A percentile compares a stretch with the other conserved stretches of the same genome.
Evolutionary conservation across 2,888 invertebrate genomes (phyloP).

Genomic region (Nyleta sp.): DNA sequence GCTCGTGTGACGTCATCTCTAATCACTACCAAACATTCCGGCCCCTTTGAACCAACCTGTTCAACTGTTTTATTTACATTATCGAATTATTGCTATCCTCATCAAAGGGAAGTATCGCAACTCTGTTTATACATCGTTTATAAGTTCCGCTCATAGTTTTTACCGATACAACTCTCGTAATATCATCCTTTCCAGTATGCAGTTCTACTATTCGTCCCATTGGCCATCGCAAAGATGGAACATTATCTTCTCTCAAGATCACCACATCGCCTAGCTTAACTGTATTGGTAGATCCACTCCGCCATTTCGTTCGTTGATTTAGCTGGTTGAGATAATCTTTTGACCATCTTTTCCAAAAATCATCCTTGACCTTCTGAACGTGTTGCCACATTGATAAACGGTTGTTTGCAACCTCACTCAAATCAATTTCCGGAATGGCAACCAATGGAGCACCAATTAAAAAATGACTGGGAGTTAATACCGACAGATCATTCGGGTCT

Average conservation of each 20-base stretch:
- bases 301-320: constrained; percentile 1
- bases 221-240: neutral
- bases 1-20: too few species aligned
- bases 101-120: constrained; percentile 12
- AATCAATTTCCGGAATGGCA: constrained; percentile 8
- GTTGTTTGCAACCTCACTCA: neutral
- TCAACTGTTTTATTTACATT: neutral
- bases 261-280: neutral
- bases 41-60: constrained; percentile 11
- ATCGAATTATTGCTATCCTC: too few species aligned
- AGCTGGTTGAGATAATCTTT: neutral
- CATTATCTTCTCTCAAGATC: constrained; percentile 1
- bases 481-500: constrained; percentile 16
- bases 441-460: constrained; percentile 6
- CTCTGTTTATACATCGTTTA: constrained; percentile 11
- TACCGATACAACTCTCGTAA: constrained; percentile 3
- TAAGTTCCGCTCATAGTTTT: neutral
- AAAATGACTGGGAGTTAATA: constrained; percentile 8
- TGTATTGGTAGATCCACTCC: neutral
- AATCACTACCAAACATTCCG: constrained; percentile 8
- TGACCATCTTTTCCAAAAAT: constrained; percentile 11
- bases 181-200: neutral
- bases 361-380: neutral
- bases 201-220: constrained; percentile 5
- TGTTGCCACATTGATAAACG: constrained; percentile 3